Evolutionary conservation across 2,113 vertebrate species (phyloP), one percentile per base, ranked within the genome.

Genomic region (Percina caprodes): DNA sequence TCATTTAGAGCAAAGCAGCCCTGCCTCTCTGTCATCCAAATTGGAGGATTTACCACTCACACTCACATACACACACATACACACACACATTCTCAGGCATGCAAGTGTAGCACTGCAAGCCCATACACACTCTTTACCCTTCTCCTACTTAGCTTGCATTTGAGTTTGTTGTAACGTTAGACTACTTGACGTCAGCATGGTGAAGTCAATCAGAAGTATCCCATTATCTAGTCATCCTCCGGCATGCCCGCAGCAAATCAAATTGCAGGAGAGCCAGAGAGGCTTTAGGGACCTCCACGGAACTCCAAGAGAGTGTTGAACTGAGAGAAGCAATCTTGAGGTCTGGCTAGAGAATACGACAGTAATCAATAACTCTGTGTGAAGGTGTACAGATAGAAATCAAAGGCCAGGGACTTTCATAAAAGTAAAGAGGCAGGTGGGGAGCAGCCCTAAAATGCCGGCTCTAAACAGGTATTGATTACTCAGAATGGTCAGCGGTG

Each of bases 1-100:
- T 94, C 74, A 94, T 94, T 94, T 92, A 88, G 80, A 87, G 82
- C 74, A 83, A 89, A 90, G 76, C 80, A 80, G 77, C 39, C 72
- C 84, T 89, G 69, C 68, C 69, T 87, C 72, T 80, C 83, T 87
- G 86, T 80, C 81, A 74, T 84, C 87, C 86, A 89, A 90, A 89
- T 88, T 83, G 82, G 73, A 87, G 74, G 81, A 86, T 87, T 92
- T 88, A 80, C 67, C 71, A 61, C 59, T 30, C 51, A 69, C 60
- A 45, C 46, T 45, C 69, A 42, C 67, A 62, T 60, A 60, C 74
- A 71, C 65, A 61, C 66, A 66, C 56, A 51, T 69, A 67, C 65
- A 67, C 75, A 85, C 77, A 60, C 67, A 74, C 71, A 56, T 73
- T 74, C 71, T n/a, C 69, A 69, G 26, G 46, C 69, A 60, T 49